Percentiles rank a stretch among this genome's conserved stretches.
Conservation (phyloP, 1,140 invertebrate genomes). For the Zophobas atratus region DNA sequence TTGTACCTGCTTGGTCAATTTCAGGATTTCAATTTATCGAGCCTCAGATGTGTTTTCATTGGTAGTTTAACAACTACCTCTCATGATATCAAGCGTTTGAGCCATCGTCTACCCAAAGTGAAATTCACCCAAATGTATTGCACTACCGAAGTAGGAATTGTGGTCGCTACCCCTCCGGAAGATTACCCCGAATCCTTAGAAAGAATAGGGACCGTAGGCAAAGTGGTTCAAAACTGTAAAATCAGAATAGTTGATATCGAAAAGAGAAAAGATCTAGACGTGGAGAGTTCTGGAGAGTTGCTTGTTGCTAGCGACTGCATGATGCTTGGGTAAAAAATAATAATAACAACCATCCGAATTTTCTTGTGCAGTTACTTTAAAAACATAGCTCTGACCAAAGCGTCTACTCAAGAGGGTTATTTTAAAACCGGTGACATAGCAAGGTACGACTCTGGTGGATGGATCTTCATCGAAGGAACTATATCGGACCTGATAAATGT, state of each 20-base stretch:
- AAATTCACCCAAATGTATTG: constrained; percentile 55
- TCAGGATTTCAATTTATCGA: constrained; percentile 59
- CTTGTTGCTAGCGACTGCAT: constrained; percentile 56
- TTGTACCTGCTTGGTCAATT: neutral
- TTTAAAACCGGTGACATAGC: constrained; percentile 81
- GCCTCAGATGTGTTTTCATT: constrained; percentile 57
- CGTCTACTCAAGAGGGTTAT: constrained; percentile 68
- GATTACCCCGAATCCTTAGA: constrained; percentile 46
- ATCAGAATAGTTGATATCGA: constrained; percentile 56
- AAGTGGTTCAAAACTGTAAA: constrained; percentile 52
- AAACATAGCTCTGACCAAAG: constrained; percentile 47
- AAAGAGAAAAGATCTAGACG: constrained; percentile 43
- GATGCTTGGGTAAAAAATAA: constrained; percentile 57
- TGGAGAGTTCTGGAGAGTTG: constrained; percentile 58
- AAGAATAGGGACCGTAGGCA: constrained; percentile 54
- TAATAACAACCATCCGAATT: neutral
- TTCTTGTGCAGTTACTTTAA: constrained; percentile 60
- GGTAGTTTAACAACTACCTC: constrained; percentile 53
- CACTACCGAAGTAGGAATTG: constrained; percentile 54
- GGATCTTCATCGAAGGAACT: constrained; percentile 78
- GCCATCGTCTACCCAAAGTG: constrained; percentile 48
- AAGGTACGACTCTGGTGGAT: constrained; percentile 76
- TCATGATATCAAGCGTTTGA: constrained; percentile 49
- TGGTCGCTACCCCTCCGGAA: constrained; percentile 39
- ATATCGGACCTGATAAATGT: constrained; percentile 75